A percentile compares a stretch with the other conserved stretches of the same genome.
phyloP scores from a whole-genome alignment of 2,797 vertebrate genomes.

The Pangasius sanitwongsei region DNA sequence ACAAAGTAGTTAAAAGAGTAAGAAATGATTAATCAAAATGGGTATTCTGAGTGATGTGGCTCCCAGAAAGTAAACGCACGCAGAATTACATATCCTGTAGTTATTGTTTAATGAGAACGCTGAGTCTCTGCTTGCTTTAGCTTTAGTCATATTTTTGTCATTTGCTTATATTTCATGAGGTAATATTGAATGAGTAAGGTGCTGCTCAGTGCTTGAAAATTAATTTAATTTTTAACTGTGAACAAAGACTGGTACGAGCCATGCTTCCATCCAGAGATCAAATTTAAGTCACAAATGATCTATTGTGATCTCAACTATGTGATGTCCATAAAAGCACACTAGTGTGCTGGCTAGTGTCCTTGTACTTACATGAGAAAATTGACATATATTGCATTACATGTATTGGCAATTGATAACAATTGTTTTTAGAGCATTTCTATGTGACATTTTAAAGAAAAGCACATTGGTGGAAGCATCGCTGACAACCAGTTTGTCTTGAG shows the following conservation, averaged over 20 bases:
- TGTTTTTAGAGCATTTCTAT: neutral
- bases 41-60: neutral
- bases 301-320: neutral
- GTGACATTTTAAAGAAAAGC: neutral
- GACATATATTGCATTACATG: neutral
- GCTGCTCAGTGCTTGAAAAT: neutral
- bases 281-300: neutral
- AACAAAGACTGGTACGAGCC: constrained; percentile 7
- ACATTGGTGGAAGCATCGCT: constrained; percentile 15
- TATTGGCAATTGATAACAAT: neutral
- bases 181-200: neutral
- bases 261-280: constrained; percentile 12
- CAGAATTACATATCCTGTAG: neutral
- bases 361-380: neutral
- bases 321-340: neutral
- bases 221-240: neutral
- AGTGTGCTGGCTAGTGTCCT: neutral
- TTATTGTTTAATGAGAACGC: neutral
- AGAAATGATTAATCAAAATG: neutral
- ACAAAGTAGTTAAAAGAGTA: neutral
- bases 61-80: neutral
- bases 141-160: neutral
- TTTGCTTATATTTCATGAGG: neutral
- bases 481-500: constrained; percentile 13
- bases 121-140: constrained; percentile 31